Percentiles rank a stretch among this genome's conserved stretches.
Evolutionary conservation across 2,797 vertebrate genomes (phyloP).

Genomic region (Platalea minor): DNA sequence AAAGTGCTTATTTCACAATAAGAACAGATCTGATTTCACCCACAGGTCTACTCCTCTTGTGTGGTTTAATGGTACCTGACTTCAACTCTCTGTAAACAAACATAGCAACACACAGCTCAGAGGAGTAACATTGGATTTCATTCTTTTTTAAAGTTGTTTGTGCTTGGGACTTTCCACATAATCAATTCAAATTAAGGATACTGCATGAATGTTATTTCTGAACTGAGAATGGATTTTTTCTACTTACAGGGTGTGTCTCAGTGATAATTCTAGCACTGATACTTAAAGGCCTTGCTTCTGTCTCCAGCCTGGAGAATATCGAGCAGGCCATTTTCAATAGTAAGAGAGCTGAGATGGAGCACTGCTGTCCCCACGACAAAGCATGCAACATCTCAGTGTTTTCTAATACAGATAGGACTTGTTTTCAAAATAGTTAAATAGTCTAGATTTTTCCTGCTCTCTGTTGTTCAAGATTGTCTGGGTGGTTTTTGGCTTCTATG

Average conservation of each 20-base stretch:
- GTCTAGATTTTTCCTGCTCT: neutral
- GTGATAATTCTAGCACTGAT: too few species aligned
- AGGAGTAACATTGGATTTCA: neutral
- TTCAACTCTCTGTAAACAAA: neutral
- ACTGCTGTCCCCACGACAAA: neutral
- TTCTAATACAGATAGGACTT: neutral
- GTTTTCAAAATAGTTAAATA: neutral
- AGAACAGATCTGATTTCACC: neutral
- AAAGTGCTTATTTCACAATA: neutral
- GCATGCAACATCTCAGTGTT: accelerated
- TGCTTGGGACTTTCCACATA: neutral
- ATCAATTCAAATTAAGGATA: neutral
- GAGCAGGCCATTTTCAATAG: neutral
- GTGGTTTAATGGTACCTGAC: neutral
- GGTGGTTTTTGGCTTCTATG: neutral
- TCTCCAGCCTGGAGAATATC: neutral
- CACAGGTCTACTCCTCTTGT: neutral
- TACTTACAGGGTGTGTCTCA: neutral
- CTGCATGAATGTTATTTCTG: neutral
- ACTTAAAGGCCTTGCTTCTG: neutral
- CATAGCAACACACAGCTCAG: neutral
- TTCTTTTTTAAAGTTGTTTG: neutral
- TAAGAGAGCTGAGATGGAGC: neutral
- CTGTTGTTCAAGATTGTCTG: neutral
- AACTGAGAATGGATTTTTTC: neutral